These are phyloP conservation scores for Drosophila neutralis DNA, from an alignment of 2,888 invertebrate species.

Conservation along the genomic window DNA sequence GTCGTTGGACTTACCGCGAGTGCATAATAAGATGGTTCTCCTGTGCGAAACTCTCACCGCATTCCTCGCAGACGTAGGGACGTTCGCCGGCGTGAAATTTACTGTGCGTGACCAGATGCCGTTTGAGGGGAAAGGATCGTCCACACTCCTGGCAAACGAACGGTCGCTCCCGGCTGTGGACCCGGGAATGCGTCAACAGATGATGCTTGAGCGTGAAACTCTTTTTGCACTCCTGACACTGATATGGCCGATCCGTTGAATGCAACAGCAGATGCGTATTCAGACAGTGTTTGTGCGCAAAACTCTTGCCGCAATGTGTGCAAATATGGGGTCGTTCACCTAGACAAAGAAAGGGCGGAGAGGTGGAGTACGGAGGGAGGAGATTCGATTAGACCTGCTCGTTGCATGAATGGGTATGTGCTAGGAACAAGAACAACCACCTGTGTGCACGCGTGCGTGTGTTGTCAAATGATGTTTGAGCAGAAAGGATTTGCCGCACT, in stretches of 20 bases:
- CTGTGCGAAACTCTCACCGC: conserved; percentile 96
- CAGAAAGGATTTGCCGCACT: conserved; percentile 93
- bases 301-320: conserved; percentile 92
- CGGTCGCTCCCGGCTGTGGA: conserved; percentile 92
- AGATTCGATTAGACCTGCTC: conserved; percentile 67
- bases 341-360: conserved; percentile 60
- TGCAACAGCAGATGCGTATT: conserved; percentile 93
- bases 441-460: conserved; percentile 92
- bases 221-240: conserved; percentile 94
- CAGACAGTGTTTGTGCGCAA: conserved; percentile 92
- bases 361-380: background rate
- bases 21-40: conserved; percentile 90
- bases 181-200: conserved; percentile 91
- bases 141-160: conserved; percentile 94
- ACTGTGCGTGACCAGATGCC: conserved; percentile 93
- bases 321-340: conserved; percentile 92
- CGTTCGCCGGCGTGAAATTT: conserved; percentile 94
- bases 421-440: conserved; percentile 84
- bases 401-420: conserved; percentile 19
- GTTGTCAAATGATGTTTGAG: conserved; percentile 94
- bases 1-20: conserved; percentile 81
- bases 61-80: conserved; percentile 94
- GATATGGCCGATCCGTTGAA: conserved; percentile 92
- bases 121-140: conserved; percentile 91
- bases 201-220: conserved; percentile 94